Conservation (phyloP, 2,113 vertebrate species). For the Cyrtonyx montezumae region DNA sequence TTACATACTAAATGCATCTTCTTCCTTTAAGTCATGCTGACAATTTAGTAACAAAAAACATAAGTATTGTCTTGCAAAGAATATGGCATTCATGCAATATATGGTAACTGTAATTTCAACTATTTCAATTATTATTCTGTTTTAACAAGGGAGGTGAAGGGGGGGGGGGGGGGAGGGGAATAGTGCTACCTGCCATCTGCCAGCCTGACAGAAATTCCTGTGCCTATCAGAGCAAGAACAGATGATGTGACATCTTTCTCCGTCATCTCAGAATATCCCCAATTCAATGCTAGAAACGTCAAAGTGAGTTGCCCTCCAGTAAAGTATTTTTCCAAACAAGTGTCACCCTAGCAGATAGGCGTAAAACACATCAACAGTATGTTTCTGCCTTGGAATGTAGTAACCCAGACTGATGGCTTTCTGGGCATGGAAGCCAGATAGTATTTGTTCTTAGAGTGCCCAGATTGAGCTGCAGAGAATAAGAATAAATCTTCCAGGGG, state of each 20-base stretch:
- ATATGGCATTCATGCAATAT: neutral
- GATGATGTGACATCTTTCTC: neutral
- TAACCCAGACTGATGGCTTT: neutral
- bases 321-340: neutral
- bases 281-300: rapidly evolving
- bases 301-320: neutral
- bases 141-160: too few relatives aligned
- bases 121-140: neutral
- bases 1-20: neutral
- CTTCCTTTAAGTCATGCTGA: neutral
- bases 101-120: neutral
- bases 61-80: neutral
- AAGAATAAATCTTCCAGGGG: neutral
- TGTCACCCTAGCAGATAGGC: neutral
- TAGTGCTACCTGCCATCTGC: neutral
- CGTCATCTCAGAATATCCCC: neutral
- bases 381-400: neutral
- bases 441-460: neutral
- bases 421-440: neutral
- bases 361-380: neutral
- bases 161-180: too few relatives aligned
- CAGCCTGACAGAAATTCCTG: neutral
- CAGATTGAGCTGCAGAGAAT: neutral
- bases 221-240: neutral
- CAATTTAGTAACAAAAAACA: neutral